Base-by-base conservation (phyloP, 1,140 invertebrate genomes). In the Aricia agestis region DNA sequence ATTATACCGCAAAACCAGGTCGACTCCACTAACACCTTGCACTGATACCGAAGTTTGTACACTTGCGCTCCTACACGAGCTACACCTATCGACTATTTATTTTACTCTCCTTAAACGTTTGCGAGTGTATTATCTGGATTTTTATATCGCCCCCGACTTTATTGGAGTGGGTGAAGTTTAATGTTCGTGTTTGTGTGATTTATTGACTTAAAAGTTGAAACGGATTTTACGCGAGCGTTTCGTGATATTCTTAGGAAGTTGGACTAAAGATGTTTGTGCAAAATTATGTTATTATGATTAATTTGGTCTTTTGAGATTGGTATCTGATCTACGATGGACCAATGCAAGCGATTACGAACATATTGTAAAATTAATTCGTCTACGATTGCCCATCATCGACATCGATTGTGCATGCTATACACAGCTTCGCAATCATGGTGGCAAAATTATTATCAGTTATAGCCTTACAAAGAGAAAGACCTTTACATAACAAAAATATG, bases 1-100 rank as follows among this genome's bases (percentile, higher is more conserved):
- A 86, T 88, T 90, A 87, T 82, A 81, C 77, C 76, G 80, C 78
- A 79, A 83, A 84, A 87, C 84, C 80, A 79, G 74, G 78, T 85
- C 81, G 79, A 86, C 82, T 70, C 61, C 31, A 81, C 69, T 61
- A 67, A 72, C 69, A 72, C 72, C 71, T 74, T 61, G 70, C 70
- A 67, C 57, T 59, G 66, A 71, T 67, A 59, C 52, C 11, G 15
- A 68, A 72, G 66, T 68, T 52, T 0, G 52, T 69, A 42, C 6
- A 70, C 19, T 52, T 52, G 45, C 45, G 45, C 45, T 52, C 5
- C 45, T 52, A 52, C 45, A 13, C 45, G 6, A 4, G 13, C 45
- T 15, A 13, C 45, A 52, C 10, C 45, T 52, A 52, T 15, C 36
- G 36, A 36, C 10, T 52, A 52, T 52, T 52, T 52, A 52, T 52